Evolutionary conservation across 2,797 vertebrate species (phyloP), one percentile per base, ranked within the genome.

Genomic region (Harpagifer antarcticus): DNA sequence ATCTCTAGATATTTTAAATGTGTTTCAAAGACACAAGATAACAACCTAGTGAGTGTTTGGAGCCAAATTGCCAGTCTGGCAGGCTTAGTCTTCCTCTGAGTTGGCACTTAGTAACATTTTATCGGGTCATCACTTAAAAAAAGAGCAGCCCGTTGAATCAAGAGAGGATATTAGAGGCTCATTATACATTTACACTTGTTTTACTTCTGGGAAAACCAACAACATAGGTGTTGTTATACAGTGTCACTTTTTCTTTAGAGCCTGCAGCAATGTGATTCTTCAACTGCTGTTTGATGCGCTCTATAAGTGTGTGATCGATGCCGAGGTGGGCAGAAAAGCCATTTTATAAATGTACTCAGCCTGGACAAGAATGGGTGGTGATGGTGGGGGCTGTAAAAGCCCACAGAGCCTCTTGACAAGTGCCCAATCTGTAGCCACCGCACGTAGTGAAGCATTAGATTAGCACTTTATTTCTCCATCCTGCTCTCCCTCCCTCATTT

Each of bases 401-500:
- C 62, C 31, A 58, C 60, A 76, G 63, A 69, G 20, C 47, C 62
- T 80, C 70, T 72, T 68, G 66, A 84, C 69, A 74, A 77, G 68
- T 69, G 75, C 72, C 66, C 59, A 48, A 75, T 89, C 50, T 87
- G 85, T 53, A 84, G 82, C 72, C 76, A 17, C 1, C 57, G 65
- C 82, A 86, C 52, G 33, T 68, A 63, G 54, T 54, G 43, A 54
- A 80, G 65, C 79, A 72, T 86, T 81, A 75, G 74, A 86, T 90
- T 80, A 86, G 81, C 72, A 74, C 78, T 85, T 77, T 54, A 72
- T 68, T 84, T 74, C 73, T 74, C 74, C 55, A 55, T 49, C 62
- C 68, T n/a, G 55, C 72, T 60, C 73, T 56, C 37, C 49, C 57
- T 55, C 60, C 33, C 42, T 77, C 27, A 45, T 48, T 74, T 43